Percentiles rank a stretch among this genome's conserved stretches.
These are phyloP conservation scores for Microvelia longipes DNA, from an alignment of 1,140 invertebrate genomes.

Conservation along the genomic window DNA sequence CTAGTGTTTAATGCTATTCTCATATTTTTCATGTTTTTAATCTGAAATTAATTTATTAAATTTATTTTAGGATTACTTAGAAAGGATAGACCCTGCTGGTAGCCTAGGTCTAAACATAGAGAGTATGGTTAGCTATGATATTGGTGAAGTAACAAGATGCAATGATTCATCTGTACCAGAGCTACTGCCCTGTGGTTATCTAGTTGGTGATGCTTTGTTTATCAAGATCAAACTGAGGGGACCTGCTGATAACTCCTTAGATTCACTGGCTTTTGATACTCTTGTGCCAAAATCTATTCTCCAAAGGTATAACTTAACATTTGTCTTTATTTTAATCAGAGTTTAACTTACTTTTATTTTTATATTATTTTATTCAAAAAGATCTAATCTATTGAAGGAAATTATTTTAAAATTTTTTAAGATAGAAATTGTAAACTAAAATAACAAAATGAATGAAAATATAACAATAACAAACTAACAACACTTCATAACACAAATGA, in stretches of 20 bases:
- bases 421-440: too few relatives aligned
- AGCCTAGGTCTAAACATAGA: constrained; percentile 80
- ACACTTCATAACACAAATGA: too few relatives aligned
- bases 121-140: constrained; percentile 77
- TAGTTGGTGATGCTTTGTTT: constrained; percentile 62
- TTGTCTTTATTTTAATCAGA: too few relatives aligned
- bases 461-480: too few relatives aligned
- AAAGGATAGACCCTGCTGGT: constrained; percentile 78
- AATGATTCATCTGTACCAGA: constrained; percentile 52
- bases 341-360: too few relatives aligned
- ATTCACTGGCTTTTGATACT: constrained; percentile 87
- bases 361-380: too few relatives aligned
- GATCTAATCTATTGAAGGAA: too few relatives aligned
- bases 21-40: too few relatives aligned
- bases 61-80: constrained; percentile 80
- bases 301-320: constrained; percentile 46
- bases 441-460: too few relatives aligned
- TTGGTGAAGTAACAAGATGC: constrained; percentile 68
- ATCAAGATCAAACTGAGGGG: constrained; percentile 42
- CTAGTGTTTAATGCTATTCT: too few relatives aligned
- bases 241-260: constrained; percentile 75
- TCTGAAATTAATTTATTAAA: too few relatives aligned
- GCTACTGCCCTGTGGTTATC: constrained; percentile 80
- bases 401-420: too few relatives aligned
- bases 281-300: constrained; percentile 91